Evolutionary conservation across 2,888 invertebrate species (phyloP).

Genomic region (Eugnorisma glareosa): DNA sequence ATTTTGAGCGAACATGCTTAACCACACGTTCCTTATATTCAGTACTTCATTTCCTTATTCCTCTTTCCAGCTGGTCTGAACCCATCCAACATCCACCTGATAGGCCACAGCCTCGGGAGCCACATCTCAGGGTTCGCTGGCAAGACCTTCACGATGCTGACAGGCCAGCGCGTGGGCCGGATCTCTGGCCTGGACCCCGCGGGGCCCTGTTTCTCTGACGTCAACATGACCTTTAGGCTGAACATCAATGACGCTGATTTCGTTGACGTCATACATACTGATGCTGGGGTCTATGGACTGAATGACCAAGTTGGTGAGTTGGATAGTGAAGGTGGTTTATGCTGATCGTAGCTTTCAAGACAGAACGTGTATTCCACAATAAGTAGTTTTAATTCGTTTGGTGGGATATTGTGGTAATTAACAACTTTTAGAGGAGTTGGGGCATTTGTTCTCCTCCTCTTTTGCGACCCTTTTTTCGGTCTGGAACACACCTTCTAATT

Average conservation of each 20-base stretch:
- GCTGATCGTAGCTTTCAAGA: not conserved
- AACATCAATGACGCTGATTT: conserved; percentile 79
- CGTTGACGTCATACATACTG: conserved; percentile 84
- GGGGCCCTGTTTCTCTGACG: conserved; percentile 84
- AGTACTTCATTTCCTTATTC: not conserved
- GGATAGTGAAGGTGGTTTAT: not conserved
- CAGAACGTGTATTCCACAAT: not conserved
- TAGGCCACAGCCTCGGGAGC: conserved; percentile 86
- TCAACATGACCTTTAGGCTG: conserved; percentile 75
- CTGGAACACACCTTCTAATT: too few relatives aligned
- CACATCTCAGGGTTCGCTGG: conserved; percentile 85
- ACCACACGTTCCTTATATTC: not conserved
- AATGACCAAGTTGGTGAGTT: conserved; percentile 79
- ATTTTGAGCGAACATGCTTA: not conserved
- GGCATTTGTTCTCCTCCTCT: too few relatives aligned
- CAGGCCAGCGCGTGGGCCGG: conserved; percentile 77
- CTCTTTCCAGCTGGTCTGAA: conserved; percentile 76
- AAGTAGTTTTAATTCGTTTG: not conserved
- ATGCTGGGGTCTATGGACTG: conserved; percentile 82
- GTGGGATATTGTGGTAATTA: not conserved
- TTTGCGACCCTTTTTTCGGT: too few relatives aligned
- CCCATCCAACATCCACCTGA: conserved; percentile 78
- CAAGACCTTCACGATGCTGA: conserved; percentile 77
- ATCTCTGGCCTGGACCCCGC: conserved; percentile 86
- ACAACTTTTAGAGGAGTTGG: not conserved